Evolutionary conservation across 2,113 vertebrate species (phyloP).

Genomic region (Sinocyclocheilus rhinocerous): DNA sequence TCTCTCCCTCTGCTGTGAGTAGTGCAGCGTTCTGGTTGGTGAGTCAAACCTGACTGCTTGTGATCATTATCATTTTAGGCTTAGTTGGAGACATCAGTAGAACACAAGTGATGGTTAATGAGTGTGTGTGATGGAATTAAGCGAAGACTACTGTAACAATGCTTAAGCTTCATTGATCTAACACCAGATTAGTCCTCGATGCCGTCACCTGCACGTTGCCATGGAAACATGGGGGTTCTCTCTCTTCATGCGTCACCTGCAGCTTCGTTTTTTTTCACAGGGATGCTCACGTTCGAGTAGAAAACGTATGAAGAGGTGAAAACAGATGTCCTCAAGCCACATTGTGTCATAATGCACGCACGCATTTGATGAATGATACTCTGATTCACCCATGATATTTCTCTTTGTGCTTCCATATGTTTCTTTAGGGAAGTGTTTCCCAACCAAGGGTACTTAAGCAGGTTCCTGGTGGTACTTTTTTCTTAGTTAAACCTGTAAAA

Average conservation of each 20-base stretch:
- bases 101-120: slow-evolving; percentile 3
- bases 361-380: not conserved
- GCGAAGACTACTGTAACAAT: slow-evolving; percentile 31
- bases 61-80: slow-evolving; percentile 32
- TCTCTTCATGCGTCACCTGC: slow-evolving; percentile 73
- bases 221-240: slow-evolving; percentile 79
- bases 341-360: not conserved
- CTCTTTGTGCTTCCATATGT: not conserved
- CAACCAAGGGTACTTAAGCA: not conserved
- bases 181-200: slow-evolving; percentile 62
- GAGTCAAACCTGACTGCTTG: slow-evolving; percentile 44
- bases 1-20: slow-evolving; percentile 35
- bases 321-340: not conserved
- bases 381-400: not conserved
- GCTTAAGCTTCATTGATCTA: slow-evolving; percentile 65
- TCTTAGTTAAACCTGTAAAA: not conserved
- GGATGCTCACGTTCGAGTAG: slow-evolving; percentile 12
- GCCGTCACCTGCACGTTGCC: slow-evolving; percentile 77
- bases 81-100: slow-evolving; percentile 24
- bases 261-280: slow-evolving; percentile 64
- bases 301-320: not conserved
- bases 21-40: slow-evolving; percentile 54
- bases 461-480: not conserved
- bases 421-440: not conserved
- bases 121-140: slow-evolving; percentile 40